Percentiles rank a stretch among this genome's conserved stretches.
Evolutionary conservation across 1,140 invertebrate species (phyloP).

Genomic region (Monomorium pharaonis): DNA sequence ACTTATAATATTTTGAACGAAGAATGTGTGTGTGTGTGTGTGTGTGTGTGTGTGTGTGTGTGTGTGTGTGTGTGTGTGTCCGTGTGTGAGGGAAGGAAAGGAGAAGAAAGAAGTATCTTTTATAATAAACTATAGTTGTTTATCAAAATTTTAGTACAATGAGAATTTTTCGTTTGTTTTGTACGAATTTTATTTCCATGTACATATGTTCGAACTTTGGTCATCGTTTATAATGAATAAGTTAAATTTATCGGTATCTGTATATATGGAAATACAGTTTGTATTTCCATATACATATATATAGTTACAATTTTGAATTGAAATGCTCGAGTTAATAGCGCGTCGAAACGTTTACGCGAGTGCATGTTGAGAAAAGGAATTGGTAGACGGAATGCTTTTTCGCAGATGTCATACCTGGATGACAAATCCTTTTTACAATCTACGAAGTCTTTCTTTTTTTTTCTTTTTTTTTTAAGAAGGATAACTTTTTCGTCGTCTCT

Average conservation of each 20-base stretch:
- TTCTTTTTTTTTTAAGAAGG: background rate
- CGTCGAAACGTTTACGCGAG: slow-evolving; percentile 2
- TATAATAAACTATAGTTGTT: background rate
- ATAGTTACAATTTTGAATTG: slow-evolving; percentile 10
- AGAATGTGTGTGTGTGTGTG: too few relatives aligned
- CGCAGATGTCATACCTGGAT: slow-evolving; percentile 68
- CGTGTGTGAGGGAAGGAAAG: too few relatives aligned
- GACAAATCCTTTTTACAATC: slow-evolving; percentile 72
- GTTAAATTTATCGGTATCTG: background rate
- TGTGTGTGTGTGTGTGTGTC: too few relatives aligned
- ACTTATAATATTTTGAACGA: slow-evolving; percentile 3
- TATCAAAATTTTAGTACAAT: background rate
- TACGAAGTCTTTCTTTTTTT: slow-evolving; percentile 3
- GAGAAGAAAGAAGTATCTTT: background rate
- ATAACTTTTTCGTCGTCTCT: slow-evolving; percentile 30
- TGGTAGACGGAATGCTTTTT: slow-evolving; percentile 32
- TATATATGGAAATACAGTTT: background rate
- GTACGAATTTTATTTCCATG: background rate
- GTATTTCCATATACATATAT: background rate
- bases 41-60: too few relatives aligned
- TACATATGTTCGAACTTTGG: background rate
- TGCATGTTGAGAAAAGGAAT: background rate
- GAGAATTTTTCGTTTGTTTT: background rate
- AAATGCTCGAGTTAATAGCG: slow-evolving; percentile 42
- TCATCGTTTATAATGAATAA: slow-evolving; percentile 14